Percentiles rank a stretch among this genome's conserved stretches.
Conservation (phyloP, 2,113 vertebrate genomes). For the Prietella phreatophila region DNA sequence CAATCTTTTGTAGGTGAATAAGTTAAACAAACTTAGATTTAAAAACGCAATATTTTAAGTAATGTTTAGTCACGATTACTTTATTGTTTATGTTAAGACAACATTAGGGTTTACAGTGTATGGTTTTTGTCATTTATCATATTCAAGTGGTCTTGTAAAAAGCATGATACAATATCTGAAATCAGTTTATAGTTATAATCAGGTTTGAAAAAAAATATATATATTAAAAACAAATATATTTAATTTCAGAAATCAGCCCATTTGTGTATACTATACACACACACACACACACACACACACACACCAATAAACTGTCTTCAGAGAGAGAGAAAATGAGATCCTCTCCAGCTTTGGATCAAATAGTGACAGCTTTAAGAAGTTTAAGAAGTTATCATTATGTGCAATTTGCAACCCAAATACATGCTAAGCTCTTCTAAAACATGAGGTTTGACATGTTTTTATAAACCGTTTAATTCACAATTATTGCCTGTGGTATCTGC, state of each 20-base stretch:
- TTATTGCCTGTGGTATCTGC: not conserved
- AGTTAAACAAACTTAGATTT: too few species aligned
- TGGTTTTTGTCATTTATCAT: not conserved
- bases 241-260: not conserved
- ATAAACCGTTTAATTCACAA: not conserved
- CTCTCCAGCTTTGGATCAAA: not conserved
- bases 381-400: not conserved
- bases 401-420: not conserved
- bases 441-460: too few species aligned
- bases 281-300: too few species aligned
- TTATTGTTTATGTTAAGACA: too few species aligned
- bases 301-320: not conserved
- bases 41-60: too few species aligned
- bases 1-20: too few species aligned
- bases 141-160: not conserved
- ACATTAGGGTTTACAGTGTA: too few species aligned
- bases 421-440: too few species aligned
- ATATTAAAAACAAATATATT: not conserved
- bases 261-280: too few species aligned
- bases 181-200: not conserved
- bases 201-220: not conserved
- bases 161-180: not conserved
- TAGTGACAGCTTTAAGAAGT: not conserved
- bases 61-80: too few species aligned
- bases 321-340: not conserved